Conservation (phyloP, 2,113 vertebrate genomes). For the Callorhinus ursinus region DNA sequence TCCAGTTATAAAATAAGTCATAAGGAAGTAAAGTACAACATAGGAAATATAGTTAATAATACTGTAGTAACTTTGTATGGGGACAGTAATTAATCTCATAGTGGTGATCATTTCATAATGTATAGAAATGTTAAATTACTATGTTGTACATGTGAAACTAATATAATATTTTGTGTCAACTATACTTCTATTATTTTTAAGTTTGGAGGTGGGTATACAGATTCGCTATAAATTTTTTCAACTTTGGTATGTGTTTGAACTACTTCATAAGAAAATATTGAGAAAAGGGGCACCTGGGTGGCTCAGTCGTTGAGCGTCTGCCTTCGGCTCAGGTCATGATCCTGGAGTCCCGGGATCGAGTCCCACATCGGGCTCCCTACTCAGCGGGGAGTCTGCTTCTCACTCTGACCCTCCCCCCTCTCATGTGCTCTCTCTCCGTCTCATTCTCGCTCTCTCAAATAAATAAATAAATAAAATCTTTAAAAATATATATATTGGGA, state of each 20-base stretch:
- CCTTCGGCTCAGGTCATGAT: no score
- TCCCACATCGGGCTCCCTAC: no score
- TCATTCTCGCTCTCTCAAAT: no score
- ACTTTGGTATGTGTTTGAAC: neutral
- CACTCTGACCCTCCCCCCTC: no score
- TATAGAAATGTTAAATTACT: neutral
- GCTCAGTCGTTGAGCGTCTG: no score
- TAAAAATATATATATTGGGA: neutral
- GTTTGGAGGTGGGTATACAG: neutral
- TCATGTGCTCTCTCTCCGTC: no score
- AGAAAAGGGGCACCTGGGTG: neutral
- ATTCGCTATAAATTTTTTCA: neutral
- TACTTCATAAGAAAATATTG: neutral
- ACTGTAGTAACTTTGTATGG: neutral
- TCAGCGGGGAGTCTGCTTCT: no score
- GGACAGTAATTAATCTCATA: neutral
- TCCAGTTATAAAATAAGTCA: neutral
- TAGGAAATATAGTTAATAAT: neutral
- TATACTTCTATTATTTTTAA: neutral
- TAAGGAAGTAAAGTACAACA: neutral
- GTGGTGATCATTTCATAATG: neutral
- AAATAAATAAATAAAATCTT: no score
- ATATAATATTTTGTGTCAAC: neutral
- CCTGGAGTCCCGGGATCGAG: no score
- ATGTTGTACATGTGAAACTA: neutral